Conservation (phyloP, 2,888 invertebrate species). For the Caenorhabditis angaria region DNA sequence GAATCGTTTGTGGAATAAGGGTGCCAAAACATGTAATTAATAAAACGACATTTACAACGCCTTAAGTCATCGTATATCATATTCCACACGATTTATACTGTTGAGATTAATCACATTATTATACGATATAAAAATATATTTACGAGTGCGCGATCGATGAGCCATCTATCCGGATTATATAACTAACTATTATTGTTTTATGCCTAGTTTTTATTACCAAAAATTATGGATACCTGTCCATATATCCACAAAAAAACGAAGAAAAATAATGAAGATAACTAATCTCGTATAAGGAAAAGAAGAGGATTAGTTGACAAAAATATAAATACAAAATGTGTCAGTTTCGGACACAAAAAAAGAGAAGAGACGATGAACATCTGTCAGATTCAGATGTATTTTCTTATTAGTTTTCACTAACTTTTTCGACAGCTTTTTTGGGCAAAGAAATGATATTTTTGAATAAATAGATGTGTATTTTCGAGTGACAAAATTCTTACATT, state of each 20-base stretch:
- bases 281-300: not conserved
- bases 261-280: conserved; percentile 1
- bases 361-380: not conserved
- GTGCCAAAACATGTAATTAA: not conserved
- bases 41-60: not conserved
- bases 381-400: conserved; percentile 2
- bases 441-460: no score
- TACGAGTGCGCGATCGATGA: conserved; percentile 1
- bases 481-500: no score
- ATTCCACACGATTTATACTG: conserved; percentile 1
- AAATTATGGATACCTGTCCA: conserved; percentile 2
- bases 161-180: conserved; percentile 4
- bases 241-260: no score
- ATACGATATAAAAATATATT: conserved; percentile 5
- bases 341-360: not conserved
- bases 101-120: conserved; percentile 7
- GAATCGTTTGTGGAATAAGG: not conserved
- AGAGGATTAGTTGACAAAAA: not conserved
- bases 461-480: no score
- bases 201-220: not conserved
- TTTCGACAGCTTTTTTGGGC: not conserved
- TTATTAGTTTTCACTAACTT: conserved; percentile 4
- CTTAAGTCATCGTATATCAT: not conserved
- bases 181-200: not conserved
- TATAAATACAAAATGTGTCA: not conserved